Conservation (phyloP, 2,113 vertebrate species). For the Mohoua ochrocephala region DNA sequence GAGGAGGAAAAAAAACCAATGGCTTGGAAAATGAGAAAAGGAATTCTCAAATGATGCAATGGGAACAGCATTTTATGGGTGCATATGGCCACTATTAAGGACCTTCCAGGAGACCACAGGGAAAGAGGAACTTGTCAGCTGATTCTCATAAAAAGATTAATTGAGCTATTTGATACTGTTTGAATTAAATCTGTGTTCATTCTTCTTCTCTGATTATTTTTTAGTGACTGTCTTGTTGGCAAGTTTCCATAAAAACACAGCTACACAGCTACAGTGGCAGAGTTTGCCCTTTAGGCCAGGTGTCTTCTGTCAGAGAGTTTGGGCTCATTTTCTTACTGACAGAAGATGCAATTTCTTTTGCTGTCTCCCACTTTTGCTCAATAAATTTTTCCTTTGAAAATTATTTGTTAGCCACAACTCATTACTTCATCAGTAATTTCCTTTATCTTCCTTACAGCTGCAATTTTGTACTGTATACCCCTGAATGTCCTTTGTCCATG, state of each 20-base stretch:
- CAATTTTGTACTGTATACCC: neutral
- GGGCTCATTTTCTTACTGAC: neutral
- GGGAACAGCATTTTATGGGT: neutral
- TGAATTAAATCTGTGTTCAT: neutral
- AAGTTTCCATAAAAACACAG: neutral
- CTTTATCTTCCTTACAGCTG: neutral
- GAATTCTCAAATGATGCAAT: neutral
- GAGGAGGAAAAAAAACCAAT: neutral
- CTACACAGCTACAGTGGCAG: neutral
- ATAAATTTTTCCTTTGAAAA: neutral
- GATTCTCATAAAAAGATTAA: neutral
- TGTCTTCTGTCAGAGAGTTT: neutral
- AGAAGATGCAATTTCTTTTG: neutral
- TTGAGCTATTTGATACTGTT: neutral
- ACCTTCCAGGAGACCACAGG: fast-evolving
- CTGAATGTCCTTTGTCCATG: neutral
- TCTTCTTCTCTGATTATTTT: neutral
- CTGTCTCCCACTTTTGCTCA: neutral
- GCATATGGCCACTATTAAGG: neutral
- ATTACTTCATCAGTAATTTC: neutral
- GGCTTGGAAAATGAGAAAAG: neutral
- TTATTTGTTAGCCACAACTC: neutral
- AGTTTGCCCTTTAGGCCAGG: fast-evolving
- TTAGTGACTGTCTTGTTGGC: neutral
- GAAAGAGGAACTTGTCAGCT: neutral